Percentiles rank a stretch among this genome's conserved stretches.
phyloP scores from a whole-genome alignment of 2,113 vertebrate species.

The Corythornis cristatus region DNA sequence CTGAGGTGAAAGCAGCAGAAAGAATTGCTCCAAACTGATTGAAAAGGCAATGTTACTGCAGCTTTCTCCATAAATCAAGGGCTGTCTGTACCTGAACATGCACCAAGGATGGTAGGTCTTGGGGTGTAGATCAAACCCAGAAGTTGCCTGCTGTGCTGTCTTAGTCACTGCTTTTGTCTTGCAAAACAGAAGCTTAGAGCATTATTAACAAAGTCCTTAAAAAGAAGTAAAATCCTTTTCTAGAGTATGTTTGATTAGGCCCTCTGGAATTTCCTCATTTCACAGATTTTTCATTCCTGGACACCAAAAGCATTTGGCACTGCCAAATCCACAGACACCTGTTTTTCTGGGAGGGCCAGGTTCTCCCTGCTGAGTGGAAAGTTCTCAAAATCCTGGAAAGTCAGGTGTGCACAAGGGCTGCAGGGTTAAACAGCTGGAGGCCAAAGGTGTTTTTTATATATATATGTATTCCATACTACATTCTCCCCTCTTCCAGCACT shows the following conservation, averaged over 20 bases:
- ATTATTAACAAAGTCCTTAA: not conserved
- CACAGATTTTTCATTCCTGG: not conserved
- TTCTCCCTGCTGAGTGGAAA: not conserved
- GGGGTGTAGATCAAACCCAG: not conserved
- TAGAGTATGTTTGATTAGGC: not conserved
- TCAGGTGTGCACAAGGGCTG: not conserved
- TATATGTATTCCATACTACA: not conserved
- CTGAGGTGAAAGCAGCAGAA: not conserved
- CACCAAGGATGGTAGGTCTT: not conserved
- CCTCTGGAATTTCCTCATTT: not conserved
- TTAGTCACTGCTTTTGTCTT: not conserved
- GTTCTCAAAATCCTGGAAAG: not conserved
- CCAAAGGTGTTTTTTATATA: not conserved
- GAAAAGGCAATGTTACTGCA: not conserved
- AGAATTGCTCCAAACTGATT: not conserved
- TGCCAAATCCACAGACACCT: not conserved
- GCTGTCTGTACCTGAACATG: not conserved
- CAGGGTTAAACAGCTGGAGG: not conserved
- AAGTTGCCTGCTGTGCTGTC: not conserved
- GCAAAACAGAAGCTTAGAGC: not conserved
- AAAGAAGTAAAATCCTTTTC: not conserved
- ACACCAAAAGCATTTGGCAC: not conserved
- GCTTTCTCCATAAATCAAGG: not conserved
- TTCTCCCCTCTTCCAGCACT: not conserved
- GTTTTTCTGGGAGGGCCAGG: not conserved